Conservation (phyloP, 1,140 invertebrate genomes). For the Euwallacea fornicatus region DNA sequence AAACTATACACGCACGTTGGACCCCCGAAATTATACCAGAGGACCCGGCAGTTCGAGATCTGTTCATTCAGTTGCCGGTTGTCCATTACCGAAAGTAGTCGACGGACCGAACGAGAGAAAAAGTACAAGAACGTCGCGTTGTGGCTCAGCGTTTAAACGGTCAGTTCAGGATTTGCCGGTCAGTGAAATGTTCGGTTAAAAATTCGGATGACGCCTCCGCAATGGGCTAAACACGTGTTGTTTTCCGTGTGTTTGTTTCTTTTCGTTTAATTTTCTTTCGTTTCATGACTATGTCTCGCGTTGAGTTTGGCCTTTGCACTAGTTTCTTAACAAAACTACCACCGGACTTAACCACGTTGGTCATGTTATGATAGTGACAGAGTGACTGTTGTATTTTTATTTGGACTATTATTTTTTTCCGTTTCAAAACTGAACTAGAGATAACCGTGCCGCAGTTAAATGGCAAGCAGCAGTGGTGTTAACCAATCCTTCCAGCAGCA, state of each 20-base stretch:
- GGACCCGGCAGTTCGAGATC: conserved; percentile 14
- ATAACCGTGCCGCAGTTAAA: conserved; percentile 7
- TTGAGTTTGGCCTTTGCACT: conserved; percentile 5
- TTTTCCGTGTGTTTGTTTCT: conserved; percentile 21
- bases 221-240: conserved; percentile 32
- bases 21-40: conserved; percentile 36
- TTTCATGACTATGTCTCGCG: conserved; percentile 7
- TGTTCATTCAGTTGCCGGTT: conserved; percentile 30
- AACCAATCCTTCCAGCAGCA: conserved; percentile 51
- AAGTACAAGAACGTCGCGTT: background rate
- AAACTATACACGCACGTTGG: conserved; percentile 40
- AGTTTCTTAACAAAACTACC: background rate
- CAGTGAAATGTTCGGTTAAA: conserved; percentile 9
- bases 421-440: background rate
- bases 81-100: background rate
- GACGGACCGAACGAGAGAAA: conserved; percentile 12
- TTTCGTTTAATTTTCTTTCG: conserved; percentile 21
- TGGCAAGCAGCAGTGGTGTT: conserved; percentile 18
- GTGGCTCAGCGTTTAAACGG: background rate
- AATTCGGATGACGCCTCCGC: background rate
- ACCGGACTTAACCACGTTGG: conserved; percentile 25
- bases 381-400: conserved; percentile 38
- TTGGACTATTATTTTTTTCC: conserved; percentile 18
- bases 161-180: background rate
- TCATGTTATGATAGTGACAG: conserved; percentile 41